These are phyloP conservation scores for Kryptopterus vitreolus DNA, from an alignment of 2,797 vertebrate species.

Conservation along the genomic window DNA sequence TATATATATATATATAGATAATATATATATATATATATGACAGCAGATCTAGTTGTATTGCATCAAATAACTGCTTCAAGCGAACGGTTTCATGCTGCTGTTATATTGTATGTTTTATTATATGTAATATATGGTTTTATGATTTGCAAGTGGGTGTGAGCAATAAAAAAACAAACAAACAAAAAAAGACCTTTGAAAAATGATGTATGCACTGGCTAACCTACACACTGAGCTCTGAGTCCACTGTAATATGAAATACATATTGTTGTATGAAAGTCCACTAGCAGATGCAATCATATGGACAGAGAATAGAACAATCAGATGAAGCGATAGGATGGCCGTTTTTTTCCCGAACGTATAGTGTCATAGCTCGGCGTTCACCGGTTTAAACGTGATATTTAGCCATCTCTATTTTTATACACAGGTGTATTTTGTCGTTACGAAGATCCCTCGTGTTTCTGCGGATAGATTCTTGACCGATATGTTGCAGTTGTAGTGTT, in stretches of 20 bases:
- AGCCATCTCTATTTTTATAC: background rate
- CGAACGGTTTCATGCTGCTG: background rate
- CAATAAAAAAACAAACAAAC: too few species aligned
- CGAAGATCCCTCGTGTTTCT: background rate
- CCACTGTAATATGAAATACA: background rate
- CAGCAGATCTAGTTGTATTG: constrained; percentile 59
- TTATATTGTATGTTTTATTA: background rate
- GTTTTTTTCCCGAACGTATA: background rate
- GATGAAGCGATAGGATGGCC: background rate
- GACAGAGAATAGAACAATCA: background rate
- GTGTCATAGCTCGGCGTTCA: background rate
- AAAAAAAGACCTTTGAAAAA: too few species aligned
- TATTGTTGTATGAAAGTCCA: constrained; percentile 1
- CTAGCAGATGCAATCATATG: background rate
- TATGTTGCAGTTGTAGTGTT: background rate
- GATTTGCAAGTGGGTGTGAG: background rate
- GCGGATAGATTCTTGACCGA: background rate
- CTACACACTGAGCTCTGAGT: background rate
- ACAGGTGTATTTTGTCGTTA: background rate
- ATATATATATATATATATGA: too few species aligned
- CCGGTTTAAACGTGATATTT: background rate
- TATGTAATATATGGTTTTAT: background rate
- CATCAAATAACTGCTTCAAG: constrained; percentile 30
- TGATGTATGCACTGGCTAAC: background rate
- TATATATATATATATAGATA: too few species aligned